Conservation (phyloP, 1,140 invertebrate species). For the Orchestia grillus region DNA sequence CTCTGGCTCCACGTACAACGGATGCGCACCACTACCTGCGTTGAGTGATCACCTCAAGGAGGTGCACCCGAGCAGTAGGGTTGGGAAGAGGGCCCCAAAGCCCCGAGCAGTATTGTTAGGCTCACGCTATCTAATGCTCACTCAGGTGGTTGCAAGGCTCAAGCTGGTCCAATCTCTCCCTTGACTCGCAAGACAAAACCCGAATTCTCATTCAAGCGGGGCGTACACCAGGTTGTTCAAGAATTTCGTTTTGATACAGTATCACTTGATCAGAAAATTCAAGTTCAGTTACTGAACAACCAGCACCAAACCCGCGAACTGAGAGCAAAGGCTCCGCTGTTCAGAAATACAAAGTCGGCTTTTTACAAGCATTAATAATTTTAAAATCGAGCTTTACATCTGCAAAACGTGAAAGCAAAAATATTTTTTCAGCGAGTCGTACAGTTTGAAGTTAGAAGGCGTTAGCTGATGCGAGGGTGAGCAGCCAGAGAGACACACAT, state of each 20-base stretch:
- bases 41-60: neutral
- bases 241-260: neutral
- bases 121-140: constrained; percentile 54
- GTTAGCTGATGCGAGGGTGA: constrained; percentile 8
- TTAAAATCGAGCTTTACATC: neutral
- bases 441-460: neutral
- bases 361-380: neutral
- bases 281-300: neutral
- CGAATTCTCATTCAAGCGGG: neutral
- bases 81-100: neutral
- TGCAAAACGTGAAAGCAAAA: neutral
- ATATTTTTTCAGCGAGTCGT: neutral
- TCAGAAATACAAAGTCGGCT: neutral
- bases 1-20: neutral
- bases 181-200: neutral
- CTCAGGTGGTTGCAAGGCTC: constrained; percentile 52
- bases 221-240: neutral
- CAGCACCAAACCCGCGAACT: neutral
- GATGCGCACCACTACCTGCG: neutral
- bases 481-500: constrained; percentile 33
- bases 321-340: neutral
- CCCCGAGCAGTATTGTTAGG: constrained; percentile 43
- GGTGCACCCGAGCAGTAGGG: neutral
- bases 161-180: constrained; percentile 30
- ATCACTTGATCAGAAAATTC: neutral